phyloP scores from a whole-genome alignment of 1,140 invertebrate genomes.

The Aphis gossypii region DNA sequence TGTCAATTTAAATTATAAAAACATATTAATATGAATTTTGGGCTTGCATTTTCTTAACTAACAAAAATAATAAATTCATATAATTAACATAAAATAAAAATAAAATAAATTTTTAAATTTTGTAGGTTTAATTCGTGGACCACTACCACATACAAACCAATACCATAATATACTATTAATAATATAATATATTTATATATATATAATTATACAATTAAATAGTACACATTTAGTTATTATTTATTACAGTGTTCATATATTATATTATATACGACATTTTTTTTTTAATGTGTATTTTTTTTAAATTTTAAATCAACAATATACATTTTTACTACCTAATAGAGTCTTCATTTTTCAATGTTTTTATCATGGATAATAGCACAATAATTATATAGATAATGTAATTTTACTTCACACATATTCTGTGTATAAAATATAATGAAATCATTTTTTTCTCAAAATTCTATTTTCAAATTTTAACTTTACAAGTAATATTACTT shows the following conservation, averaged over 20 bases:
- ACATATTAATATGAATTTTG: too few relatives aligned
- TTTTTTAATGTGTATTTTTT: background rate
- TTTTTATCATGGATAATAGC: background rate
- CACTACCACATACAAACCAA: background rate
- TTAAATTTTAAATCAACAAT: background rate
- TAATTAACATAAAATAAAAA: too few relatives aligned
- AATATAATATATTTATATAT: background rate
- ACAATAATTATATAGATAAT: background rate
- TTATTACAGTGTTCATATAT: background rate
- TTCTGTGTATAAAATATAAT: background rate
- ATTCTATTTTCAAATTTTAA: background rate
- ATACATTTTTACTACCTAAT: background rate
- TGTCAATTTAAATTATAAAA: too few relatives aligned
- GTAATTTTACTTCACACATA: background rate
- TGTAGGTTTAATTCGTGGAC: too few relatives aligned
- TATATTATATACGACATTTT: background rate
- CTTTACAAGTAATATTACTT: background rate
- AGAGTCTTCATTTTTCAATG: background rate
- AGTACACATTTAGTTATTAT: background rate
- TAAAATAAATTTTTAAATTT: too few relatives aligned
- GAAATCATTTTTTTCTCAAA: background rate
- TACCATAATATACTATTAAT: background rate
- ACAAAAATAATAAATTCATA: too few relatives aligned
- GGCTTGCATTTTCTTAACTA: too few relatives aligned
- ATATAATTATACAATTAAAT: background rate